These are phyloP conservation scores for Nothocercus nigrocapillus DNA, from an alignment of 2,113 vertebrate genomes.

Conservation along the genomic window DNA sequence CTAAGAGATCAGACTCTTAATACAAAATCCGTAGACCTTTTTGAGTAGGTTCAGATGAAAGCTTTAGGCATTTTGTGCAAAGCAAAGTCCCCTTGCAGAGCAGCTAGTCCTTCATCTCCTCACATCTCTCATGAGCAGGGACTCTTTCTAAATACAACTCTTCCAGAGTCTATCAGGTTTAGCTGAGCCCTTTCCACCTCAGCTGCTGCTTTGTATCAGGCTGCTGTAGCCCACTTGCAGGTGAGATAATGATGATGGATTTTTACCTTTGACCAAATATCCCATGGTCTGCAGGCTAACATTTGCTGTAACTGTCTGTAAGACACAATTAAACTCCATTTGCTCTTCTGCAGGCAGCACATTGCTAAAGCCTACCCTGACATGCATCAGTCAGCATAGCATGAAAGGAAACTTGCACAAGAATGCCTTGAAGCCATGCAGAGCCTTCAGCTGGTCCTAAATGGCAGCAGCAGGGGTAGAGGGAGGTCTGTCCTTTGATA, in stretches of 20 bases:
- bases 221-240: neutral
- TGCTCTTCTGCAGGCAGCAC: neutral
- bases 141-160: neutral
- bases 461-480: neutral
- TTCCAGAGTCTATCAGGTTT: neutral
- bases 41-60: neutral
- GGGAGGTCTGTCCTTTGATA: neutral
- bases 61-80: neutral
- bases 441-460: neutral
- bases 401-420: neutral
- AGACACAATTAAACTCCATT: neutral
- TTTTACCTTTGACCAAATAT: neutral
- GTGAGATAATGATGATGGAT: neutral
- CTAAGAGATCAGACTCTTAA: neutral
- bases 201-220: neutral
- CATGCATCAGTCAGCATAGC: neutral
- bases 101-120: neutral
- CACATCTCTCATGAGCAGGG: fast-evolving
- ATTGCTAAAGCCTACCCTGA: neutral
- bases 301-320: neutral
- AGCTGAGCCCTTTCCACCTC: neutral
- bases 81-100: neutral
- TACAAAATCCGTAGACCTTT: neutral
- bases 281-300: too few relatives aligned
- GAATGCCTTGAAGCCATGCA: neutral